Evolutionary conservation across 1,140 invertebrate species (phyloP).

Genomic region (Ceratina australensis): DNA sequence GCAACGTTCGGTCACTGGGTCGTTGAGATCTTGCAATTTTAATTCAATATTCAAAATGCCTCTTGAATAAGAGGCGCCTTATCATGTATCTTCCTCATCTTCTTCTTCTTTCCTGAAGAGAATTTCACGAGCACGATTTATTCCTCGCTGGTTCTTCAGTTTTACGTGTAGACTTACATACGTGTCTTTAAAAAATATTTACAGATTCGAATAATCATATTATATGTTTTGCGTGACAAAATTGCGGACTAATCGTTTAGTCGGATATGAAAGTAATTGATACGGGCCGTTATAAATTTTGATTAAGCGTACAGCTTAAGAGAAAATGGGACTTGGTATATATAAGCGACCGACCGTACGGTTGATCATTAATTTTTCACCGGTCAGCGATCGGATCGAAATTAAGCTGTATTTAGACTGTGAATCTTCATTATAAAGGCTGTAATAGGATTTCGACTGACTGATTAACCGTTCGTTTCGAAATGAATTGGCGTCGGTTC

Average conservation of each 20-base stretch:
- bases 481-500: background rate
- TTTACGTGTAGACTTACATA: background rate
- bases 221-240: too few relatives aligned
- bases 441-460: background rate
- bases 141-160: background rate
- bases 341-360: background rate
- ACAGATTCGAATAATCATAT: too few relatives aligned
- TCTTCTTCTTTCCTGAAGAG: too few relatives aligned
- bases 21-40: slow-evolving; percentile 41
- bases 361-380: background rate
- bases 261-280: too few relatives aligned
- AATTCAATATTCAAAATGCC: slow-evolving; percentile 43
- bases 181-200: background rate
- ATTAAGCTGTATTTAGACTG: background rate
- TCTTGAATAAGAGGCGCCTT: background rate
- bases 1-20: slow-evolving; percentile 50
- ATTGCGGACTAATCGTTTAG: too few relatives aligned
- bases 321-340: too few relatives aligned
- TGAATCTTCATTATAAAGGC: background rate
- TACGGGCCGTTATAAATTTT: too few relatives aligned
- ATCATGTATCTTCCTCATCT: background rate
- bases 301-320: too few relatives aligned
- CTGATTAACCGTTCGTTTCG: background rate
- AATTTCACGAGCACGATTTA: too few relatives aligned
- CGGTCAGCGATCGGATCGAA: background rate